Evolutionary conservation across 2,797 vertebrate genomes (phyloP).

Genomic region (Chromis chromis): DNA sequence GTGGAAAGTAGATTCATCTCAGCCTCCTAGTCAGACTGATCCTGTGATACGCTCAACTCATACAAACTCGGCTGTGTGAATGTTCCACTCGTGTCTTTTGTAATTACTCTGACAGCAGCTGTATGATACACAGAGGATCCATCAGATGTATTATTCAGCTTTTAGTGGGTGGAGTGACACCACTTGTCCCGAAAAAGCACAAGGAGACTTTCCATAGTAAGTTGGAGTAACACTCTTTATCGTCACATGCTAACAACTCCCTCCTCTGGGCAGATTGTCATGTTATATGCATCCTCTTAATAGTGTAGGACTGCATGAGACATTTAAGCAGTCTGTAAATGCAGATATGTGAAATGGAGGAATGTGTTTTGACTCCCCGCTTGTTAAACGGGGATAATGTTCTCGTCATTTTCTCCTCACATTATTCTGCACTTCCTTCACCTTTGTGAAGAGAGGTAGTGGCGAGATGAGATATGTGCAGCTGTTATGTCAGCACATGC

Average conservation of each 20-base stretch:
- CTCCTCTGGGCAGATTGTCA: constrained; percentile 46
- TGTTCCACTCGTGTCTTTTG: constrained; percentile 46
- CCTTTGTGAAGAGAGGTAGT: constrained; percentile 22
- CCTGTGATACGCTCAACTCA: constrained; percentile 6
- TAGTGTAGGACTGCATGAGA: background rate
- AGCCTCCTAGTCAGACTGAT: constrained; percentile 2
- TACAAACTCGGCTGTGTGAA: constrained; percentile 29
- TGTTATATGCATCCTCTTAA: constrained; percentile 34
- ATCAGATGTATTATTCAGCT: constrained; percentile 73
- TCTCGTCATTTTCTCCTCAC: constrained; percentile 14
- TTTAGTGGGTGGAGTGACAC: constrained; percentile 66
- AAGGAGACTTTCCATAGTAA: constrained; percentile 59
- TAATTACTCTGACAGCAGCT: constrained; percentile 61
- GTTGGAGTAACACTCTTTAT: constrained; percentile 36
- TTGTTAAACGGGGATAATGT: constrained; percentile 11
- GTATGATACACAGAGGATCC: constrained; percentile 53
- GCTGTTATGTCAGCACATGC: constrained; percentile 77
- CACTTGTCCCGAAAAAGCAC: constrained; percentile 63
- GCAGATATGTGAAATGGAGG: constrained; percentile 2
- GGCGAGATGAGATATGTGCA: constrained; percentile 41
- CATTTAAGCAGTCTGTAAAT: constrained; percentile 28
- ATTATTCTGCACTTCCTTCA: constrained; percentile 26
- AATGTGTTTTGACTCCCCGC: background rate
- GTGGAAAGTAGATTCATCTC: constrained; percentile 1
- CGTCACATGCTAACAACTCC: constrained; percentile 34